phyloP scores from a whole-genome alignment of 2,888 invertebrate genomes.

The Tachystola acroxantha region DNA sequence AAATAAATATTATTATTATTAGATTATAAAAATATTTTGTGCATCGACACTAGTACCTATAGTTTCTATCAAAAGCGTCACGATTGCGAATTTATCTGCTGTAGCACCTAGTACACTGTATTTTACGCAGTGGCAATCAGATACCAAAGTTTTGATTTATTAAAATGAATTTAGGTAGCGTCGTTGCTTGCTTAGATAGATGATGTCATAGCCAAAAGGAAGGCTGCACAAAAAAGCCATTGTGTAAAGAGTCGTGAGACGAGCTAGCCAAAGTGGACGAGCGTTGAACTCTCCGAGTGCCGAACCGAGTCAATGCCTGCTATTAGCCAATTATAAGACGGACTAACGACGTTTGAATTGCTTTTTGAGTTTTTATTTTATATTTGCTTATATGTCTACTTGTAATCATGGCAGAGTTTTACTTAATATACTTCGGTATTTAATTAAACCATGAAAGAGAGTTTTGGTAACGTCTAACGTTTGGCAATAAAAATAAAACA shows the following conservation, averaged over 20 bases:
- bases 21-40: too few relatives aligned
- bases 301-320: constrained; percentile 58
- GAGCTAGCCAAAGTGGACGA: constrained; percentile 57
- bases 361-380: constrained; percentile 18
- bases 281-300: constrained; percentile 71
- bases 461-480: too few relatives aligned
- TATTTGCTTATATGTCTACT: background rate
- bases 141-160: constrained; percentile 8
- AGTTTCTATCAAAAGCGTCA: too few relatives aligned
- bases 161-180: constrained; percentile 9
- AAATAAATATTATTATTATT: too few relatives aligned
- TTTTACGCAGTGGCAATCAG: too few relatives aligned
- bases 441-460: too few relatives aligned
- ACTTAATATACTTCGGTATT: too few relatives aligned
- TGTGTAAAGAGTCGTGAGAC: constrained; percentile 71
- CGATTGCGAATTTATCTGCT: too few relatives aligned
- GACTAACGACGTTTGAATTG: constrained; percentile 44
- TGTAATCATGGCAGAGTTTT: too few relatives aligned
- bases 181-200: constrained; percentile 20
- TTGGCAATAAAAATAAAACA: too few relatives aligned
- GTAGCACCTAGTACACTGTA: too few relatives aligned
- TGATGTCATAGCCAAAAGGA: constrained; percentile 74
- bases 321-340: constrained; percentile 61
- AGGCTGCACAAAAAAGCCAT: constrained; percentile 71
- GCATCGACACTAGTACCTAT: too few relatives aligned